Conservation (phyloP, 2,797 vertebrate species). For the Gallinago stenura region DNA sequence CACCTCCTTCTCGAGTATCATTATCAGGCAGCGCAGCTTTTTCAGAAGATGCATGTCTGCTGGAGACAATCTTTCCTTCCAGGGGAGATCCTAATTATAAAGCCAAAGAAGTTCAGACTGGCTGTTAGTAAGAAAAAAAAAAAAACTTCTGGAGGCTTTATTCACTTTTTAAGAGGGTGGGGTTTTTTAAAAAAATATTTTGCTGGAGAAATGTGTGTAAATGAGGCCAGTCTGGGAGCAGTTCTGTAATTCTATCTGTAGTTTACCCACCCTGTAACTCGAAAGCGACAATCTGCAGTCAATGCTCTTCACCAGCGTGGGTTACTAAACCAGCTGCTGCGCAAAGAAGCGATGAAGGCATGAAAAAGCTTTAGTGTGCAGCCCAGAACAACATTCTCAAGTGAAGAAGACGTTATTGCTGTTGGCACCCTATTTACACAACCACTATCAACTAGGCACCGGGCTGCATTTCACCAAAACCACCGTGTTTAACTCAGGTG, state of each 20-base stretch:
- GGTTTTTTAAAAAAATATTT: not conserved
- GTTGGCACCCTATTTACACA: not conserved
- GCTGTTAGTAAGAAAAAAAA: not conserved
- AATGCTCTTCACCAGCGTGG: not conserved
- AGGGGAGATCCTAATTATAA: not conserved
- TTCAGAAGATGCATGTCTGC: not conserved
- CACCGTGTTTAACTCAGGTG: accelerated
- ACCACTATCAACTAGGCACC: accelerated
- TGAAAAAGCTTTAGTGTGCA: not conserved
- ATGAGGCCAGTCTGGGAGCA: not conserved
- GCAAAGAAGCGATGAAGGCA: no score
- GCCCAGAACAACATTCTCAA: not conserved
- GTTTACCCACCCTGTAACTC: not conserved
- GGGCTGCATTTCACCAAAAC: accelerated
- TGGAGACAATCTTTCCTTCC: not conserved
- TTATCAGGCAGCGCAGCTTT: accelerated
- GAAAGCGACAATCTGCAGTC: not conserved
- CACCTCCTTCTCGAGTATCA: not conserved
- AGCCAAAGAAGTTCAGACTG: not conserved
- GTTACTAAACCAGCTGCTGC: not conserved
- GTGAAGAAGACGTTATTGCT: not conserved
- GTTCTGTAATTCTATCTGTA: not conserved
- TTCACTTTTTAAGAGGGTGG: not conserved
- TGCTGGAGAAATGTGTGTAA: not conserved
- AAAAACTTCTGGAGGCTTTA: not conserved